phyloP scores from a whole-genome alignment of 2,113 vertebrate species.

The Eolophus roseicapilla region DNA sequence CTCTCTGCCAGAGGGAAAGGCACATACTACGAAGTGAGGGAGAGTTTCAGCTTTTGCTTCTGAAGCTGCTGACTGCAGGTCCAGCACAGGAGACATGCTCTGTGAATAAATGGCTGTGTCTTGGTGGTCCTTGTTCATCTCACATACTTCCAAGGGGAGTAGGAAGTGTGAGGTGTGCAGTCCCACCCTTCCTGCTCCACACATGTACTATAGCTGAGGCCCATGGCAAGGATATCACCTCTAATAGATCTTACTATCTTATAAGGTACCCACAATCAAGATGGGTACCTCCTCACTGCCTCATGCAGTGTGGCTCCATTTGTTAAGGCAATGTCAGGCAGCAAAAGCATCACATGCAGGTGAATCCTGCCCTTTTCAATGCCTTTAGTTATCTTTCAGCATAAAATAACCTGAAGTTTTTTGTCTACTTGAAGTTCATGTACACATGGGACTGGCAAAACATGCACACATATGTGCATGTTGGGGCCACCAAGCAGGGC shows the following conservation, averaged over 20 bases:
- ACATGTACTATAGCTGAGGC: not conserved
- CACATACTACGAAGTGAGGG: not conserved
- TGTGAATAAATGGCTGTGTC: not conserved
- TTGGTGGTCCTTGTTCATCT: not conserved
- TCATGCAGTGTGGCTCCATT: not conserved
- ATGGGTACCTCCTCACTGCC: not conserved
- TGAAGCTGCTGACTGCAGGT: not conserved
- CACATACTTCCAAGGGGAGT: not conserved
- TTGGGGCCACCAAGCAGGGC: not conserved
- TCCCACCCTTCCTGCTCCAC: not conserved
- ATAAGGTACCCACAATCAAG: no score
- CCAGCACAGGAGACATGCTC: not conserved
- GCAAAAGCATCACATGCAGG: not conserved
- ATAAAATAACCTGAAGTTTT: not conserved
- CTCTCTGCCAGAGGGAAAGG: not conserved
- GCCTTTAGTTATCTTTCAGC: not conserved
- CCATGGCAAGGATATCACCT: not conserved
- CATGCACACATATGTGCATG: accelerated
- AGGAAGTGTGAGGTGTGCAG: accelerated
- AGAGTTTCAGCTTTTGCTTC: not conserved
- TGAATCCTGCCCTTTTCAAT: not conserved
- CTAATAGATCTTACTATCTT: not conserved
- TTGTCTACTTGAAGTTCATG: not conserved
- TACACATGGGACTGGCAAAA: not conserved
- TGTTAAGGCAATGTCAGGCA: not conserved